Conservation (phyloP, 2,797 vertebrate species). For the Onychomys arenicola region DNA sequence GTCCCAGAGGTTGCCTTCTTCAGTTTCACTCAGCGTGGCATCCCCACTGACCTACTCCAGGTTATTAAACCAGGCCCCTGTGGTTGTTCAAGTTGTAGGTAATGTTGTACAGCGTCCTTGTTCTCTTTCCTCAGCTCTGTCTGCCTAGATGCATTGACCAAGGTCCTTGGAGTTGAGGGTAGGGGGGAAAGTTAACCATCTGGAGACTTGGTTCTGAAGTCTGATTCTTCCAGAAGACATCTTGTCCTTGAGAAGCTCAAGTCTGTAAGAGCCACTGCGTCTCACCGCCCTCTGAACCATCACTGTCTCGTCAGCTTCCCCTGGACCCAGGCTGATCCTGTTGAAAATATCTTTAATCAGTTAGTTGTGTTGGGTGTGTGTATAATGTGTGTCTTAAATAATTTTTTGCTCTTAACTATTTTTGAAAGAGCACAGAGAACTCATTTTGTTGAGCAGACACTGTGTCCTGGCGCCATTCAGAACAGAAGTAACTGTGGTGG, state of each 20-base stretch:
- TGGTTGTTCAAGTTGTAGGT: not conserved
- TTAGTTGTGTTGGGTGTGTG: not conserved
- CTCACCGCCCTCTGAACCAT: not conserved
- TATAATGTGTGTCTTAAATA: not conserved
- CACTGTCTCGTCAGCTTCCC: not conserved
- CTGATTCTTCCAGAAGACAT: not conserved
- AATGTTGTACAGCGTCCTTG: not conserved
- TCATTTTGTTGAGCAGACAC: slow-evolving; percentile 4
- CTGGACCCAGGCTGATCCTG: not conserved
- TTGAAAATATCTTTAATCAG: not conserved
- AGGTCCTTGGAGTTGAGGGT: not conserved
- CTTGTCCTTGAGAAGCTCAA: not conserved
- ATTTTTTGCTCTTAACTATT: slow-evolving; percentile 5
- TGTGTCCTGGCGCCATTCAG: not conserved
- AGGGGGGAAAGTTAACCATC: not conserved
- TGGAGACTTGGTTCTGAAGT: not conserved
- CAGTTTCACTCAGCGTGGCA: not conserved
- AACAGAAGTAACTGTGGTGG: slow-evolving; percentile 14
- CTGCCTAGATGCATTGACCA: not conserved
- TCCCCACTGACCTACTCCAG: not conserved
- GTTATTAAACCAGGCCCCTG: not conserved
- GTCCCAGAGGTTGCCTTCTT: not conserved
- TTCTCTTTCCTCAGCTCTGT: not conserved
- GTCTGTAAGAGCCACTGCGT: not conserved
- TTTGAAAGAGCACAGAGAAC: slow-evolving; percentile 2